phyloP scores from a whole-genome alignment of 2,113 vertebrate species.

The Toxotes chatareus region DNA sequence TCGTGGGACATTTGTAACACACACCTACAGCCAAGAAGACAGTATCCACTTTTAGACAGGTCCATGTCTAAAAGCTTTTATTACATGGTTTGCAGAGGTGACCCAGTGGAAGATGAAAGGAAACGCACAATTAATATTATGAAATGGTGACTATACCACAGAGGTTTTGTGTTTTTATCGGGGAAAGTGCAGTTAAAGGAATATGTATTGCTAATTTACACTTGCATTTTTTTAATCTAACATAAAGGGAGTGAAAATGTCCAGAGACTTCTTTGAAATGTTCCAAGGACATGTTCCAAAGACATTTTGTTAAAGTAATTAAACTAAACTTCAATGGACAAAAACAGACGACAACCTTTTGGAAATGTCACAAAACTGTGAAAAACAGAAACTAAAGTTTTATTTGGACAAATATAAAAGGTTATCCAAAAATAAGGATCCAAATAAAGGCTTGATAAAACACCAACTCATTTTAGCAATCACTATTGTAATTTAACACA shows the following conservation, averaged over 20 bases:
- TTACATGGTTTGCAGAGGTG: not conserved
- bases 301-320: not conserved
- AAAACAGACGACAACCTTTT: not conserved
- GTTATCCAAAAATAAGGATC: not conserved
- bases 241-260: not conserved
- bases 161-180: not conserved
- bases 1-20: not conserved
- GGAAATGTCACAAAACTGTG: not conserved
- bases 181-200: not conserved
- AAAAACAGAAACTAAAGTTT: not conserved
- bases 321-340: not conserved
- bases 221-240: not conserved
- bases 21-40: not conserved
- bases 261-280: not conserved
- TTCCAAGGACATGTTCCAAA: too few relatives aligned
- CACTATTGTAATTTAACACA: conserved; percentile 60
- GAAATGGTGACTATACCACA: not conserved
- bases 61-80: not conserved
- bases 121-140: not conserved
- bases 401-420: conserved; percentile 8
- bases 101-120: not conserved
- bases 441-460: conserved; percentile 14
- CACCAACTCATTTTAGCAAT: not conserved
- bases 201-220: not conserved
- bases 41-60: not conserved